Conservation (phyloP, 2,113 vertebrate genomes). For the Syngnathoides biaculeatus region DNA sequence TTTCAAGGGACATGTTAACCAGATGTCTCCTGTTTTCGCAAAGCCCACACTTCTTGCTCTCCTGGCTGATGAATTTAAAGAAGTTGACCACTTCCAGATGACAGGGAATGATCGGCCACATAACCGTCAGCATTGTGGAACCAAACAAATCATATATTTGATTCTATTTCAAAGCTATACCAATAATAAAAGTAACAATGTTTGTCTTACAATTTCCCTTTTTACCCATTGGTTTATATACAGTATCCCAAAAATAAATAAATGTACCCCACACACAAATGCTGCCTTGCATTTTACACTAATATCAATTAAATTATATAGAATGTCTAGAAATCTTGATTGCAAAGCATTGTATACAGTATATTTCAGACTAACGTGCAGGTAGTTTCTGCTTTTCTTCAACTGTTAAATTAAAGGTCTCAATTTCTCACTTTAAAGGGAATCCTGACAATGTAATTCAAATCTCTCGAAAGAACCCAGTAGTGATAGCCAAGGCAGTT, state of each 20-base stretch:
- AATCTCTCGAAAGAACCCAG: no score
- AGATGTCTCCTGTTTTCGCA: conserved; percentile 37
- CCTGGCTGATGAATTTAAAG: conserved; percentile 22
- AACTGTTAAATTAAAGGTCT: background rate
- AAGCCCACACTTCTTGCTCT: conserved; percentile 34
- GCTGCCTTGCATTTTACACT: background rate
- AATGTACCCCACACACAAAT: background rate
- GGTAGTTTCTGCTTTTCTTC: background rate
- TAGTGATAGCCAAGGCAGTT: no score
- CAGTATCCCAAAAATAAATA: background rate
- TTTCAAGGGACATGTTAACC: conserved; percentile 43
- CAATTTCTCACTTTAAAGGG: background rate
- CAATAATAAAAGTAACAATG: background rate
- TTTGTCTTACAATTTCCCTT: background rate
- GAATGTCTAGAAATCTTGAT: background rate
- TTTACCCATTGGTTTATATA: background rate
- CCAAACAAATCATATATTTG: conserved; percentile 8
- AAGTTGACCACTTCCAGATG: conserved; percentile 29
- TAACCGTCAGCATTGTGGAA: conserved; percentile 40
- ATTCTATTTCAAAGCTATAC: background rate
- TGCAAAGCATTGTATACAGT: background rate
- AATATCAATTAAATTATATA: background rate
- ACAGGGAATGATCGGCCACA: conserved; percentile 23
- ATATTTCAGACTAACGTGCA: background rate
- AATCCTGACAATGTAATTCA: no score